A percentile compares a stretch with the other conserved stretches of the same genome.
phyloP scores from a whole-genome alignment of 1,140 invertebrate genomes.

The Asbolus verrucosus region DNA sequence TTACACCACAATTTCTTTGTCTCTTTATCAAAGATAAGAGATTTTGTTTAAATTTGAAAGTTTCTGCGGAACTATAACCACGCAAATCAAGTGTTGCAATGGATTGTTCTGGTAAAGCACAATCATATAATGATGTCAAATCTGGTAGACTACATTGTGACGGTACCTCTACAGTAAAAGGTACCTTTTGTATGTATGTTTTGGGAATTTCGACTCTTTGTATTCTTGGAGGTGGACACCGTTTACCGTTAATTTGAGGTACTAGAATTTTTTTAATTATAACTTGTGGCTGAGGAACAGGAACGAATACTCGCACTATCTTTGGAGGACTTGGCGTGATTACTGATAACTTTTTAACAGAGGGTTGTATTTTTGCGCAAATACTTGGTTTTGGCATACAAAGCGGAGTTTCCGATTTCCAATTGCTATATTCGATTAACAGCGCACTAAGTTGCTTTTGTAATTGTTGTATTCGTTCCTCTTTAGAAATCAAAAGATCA shows the following conservation, averaged over 20 bases:
- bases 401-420: background rate
- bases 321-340: background rate
- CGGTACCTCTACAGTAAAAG: background rate
- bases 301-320: slow-evolving; percentile 1
- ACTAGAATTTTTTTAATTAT: background rate
- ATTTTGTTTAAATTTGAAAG: slow-evolving; percentile 22
- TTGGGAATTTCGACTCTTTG: slow-evolving; percentile 9
- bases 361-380: background rate
- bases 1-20: slow-evolving; percentile 15
- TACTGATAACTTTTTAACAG: background rate
- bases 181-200: slow-evolving; percentile 10
- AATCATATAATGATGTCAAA: background rate
- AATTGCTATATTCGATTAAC: slow-evolving; percentile 7
- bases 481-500: slow-evolving; percentile 9
- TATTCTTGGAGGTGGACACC: slow-evolving; percentile 1
- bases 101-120: background rate
- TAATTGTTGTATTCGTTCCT: slow-evolving; percentile 11
- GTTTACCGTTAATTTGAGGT: background rate
- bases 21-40: slow-evolving; percentile 5
- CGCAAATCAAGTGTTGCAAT: background rate
- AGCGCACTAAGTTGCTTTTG: slow-evolving; percentile 8
- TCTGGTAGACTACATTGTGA: slow-evolving; percentile 14
- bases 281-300: background rate
- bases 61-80: background rate
- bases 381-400: background rate